Evolutionary conservation across 2,797 vertebrate genomes (phyloP).

Genomic region (Serranus cabrilla): DNA sequence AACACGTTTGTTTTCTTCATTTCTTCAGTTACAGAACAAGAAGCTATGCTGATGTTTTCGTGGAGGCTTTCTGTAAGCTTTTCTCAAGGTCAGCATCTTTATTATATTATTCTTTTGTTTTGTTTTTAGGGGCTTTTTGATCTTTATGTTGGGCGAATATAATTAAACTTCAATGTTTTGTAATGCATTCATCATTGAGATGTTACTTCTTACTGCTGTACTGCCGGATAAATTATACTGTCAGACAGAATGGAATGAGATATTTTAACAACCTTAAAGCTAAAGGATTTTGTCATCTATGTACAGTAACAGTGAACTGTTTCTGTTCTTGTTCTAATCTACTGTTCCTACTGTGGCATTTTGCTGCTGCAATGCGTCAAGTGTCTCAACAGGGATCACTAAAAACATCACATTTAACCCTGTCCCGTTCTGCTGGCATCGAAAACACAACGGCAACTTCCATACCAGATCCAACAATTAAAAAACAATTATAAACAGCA

Average conservation of each 20-base stretch:
- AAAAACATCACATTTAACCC: not conserved
- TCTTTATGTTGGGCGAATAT: not conserved
- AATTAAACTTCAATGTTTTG: not conserved
- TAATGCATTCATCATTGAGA: not conserved
- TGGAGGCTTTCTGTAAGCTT: not conserved
- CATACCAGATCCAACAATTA: no score
- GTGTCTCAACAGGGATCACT: not conserved
- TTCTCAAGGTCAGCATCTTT: not conserved
- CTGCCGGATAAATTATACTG: no score
- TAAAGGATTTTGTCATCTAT: no score
- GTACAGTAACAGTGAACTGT: no score
- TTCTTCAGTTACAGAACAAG: not conserved
- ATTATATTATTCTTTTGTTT: not conserved
- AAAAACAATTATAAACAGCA: not conserved
- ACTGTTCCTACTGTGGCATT: not conserved
- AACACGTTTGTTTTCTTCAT: slow-evolving; percentile 17
- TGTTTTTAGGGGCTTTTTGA: not conserved
- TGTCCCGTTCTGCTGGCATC: not conserved
- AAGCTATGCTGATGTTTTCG: not conserved
- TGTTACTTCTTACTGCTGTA: not conserved
- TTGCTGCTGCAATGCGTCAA: slow-evolving; percentile 11
- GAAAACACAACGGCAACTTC: not conserved
- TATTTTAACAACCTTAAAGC: no score
- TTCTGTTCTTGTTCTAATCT: not conserved
- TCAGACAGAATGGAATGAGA: not conserved